phyloP scores from a whole-genome alignment of 2,888 invertebrate species.

The Drosophila aldrichi region DNA sequence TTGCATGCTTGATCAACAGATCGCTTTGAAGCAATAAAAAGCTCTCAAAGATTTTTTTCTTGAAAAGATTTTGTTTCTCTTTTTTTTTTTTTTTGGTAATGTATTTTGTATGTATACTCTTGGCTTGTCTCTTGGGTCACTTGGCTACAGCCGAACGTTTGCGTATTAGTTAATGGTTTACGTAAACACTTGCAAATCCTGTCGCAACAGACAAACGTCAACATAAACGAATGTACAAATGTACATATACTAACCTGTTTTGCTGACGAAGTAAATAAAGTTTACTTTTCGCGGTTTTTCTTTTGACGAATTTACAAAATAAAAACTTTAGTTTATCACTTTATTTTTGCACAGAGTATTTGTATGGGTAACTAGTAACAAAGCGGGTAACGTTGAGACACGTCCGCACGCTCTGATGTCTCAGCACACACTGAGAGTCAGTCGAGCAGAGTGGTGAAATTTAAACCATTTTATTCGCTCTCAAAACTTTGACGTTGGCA shows the following conservation, averaged over 20 bases:
- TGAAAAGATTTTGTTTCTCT: conserved; percentile 13
- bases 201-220: conserved; percentile 31
- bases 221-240: conserved; percentile 4
- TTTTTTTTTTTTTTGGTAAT: background rate
- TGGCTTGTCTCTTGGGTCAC: conserved; percentile 6
- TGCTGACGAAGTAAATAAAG: conserved; percentile 28
- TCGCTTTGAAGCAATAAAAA: background rate
- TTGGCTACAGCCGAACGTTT: conserved; percentile 24
- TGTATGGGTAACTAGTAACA: conserved; percentile 13
- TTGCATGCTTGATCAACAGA: conserved; percentile 15
- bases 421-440: conserved; percentile 73
- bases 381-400: conserved; percentile 32
- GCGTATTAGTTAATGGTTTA: conserved; percentile 35
- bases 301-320: conserved; percentile 10
- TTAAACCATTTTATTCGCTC: conserved; percentile 58
- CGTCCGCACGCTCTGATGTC: conserved; percentile 67
- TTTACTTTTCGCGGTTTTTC: conserved; percentile 39
- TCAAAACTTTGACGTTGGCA: conserved; percentile 21
- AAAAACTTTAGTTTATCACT: conserved; percentile 15
- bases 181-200: conserved; percentile 56
- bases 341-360: conserved; percentile 12
- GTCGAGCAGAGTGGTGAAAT: conserved; percentile 49
- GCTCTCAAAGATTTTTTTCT: conserved; percentile 8
- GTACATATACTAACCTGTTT: conserved; percentile 52
- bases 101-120: background rate